phyloP scores from a whole-genome alignment of 2,113 vertebrate genomes.

The Myrmophylax atrothorax region DNA sequence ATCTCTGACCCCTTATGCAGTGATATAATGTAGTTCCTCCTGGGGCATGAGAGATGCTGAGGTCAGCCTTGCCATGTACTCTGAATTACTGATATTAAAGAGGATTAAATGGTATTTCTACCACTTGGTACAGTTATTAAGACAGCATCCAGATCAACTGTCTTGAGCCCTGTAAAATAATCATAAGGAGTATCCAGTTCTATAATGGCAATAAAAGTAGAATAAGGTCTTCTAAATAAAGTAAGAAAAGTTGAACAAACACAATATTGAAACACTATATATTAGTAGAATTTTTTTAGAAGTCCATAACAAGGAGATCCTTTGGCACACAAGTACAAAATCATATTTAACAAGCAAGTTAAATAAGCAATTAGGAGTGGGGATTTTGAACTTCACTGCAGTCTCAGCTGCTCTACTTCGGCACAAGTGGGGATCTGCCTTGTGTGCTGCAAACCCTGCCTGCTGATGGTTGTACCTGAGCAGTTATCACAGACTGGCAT shows the following conservation, averaged over 20 bases:
- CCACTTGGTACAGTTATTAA: constrained; percentile 61
- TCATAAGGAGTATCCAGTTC: constrained; percentile 51
- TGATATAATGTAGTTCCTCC: constrained; percentile 42
- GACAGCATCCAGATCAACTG: constrained; percentile 54
- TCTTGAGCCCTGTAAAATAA: constrained; percentile 63
- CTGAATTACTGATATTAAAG: constrained; percentile 60
- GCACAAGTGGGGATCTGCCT: neutral
- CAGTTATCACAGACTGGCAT: neutral
- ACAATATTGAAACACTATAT: constrained; percentile 44
- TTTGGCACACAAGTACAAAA: constrained; percentile 66
- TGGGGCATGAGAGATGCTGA: constrained; percentile 32
- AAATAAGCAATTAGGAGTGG: constrained; percentile 68
- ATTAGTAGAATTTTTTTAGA: constrained; percentile 49
- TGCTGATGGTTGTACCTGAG: neutral
- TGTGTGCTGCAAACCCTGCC: neutral
- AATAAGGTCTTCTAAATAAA: constrained; percentile 63
- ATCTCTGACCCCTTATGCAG: constrained; percentile 42
- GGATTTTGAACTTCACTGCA: constrained; percentile 49
- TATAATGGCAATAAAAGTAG: constrained; percentile 53
- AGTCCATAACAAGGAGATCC: constrained; percentile 70
- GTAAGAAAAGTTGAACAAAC: constrained; percentile 48
- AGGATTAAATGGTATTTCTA: constrained; percentile 61
- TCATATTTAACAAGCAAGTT: constrained; percentile 67
- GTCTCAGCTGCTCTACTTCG: constrained; percentile 46
- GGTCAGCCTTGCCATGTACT: constrained; percentile 52